A percentile compares a stretch with the other conserved stretches of the same genome.
phyloP scores from a whole-genome alignment of 1,140 invertebrate genomes.

The Goniozus legneri region DNA sequence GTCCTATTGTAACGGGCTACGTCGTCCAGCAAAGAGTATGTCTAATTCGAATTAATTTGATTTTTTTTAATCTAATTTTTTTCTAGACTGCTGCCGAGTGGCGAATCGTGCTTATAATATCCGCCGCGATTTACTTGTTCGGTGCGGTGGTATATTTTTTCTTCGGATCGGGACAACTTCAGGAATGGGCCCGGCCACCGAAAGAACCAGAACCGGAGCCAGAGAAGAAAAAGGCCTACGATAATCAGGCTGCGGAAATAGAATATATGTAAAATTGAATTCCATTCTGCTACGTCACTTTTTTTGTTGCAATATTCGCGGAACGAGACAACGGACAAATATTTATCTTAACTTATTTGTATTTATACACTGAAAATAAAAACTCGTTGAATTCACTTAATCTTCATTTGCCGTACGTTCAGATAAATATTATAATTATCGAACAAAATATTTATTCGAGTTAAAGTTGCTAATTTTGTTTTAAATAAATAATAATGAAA shows the following conservation, averaged over 20 bases:
- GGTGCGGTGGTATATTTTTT: constrained; percentile 76
- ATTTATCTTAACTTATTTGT: too few relatives aligned
- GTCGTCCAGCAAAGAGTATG: constrained; percentile 71
- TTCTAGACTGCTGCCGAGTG: constrained; percentile 70
- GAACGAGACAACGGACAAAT: too few relatives aligned
- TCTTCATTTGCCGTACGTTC: too few relatives aligned
- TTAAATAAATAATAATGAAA: too few relatives aligned
- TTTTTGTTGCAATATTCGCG: too few relatives aligned
- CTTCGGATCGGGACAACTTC: constrained; percentile 75
- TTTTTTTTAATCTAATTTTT: constrained; percentile 30
- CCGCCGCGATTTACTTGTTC: constrained; percentile 70
- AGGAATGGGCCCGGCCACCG: constrained; percentile 67
- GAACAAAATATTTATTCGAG: too few relatives aligned
- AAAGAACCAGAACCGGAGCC: constrained; percentile 43
- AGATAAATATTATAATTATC: too few relatives aligned
- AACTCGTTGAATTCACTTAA: too few relatives aligned
- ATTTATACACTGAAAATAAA: too few relatives aligned
- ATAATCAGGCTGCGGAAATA: constrained; percentile 41
- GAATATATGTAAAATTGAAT: constrained; percentile 26
- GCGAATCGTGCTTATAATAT: constrained; percentile 81
- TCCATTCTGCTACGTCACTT: too few relatives aligned
- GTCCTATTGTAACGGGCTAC: constrained; percentile 73
- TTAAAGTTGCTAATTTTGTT: too few relatives aligned
- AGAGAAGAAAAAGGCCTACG: constrained; percentile 31
- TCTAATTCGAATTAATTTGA: constrained; percentile 1